Evolutionary conservation across 1,140 invertebrate species (phyloP), one percentile per base, ranked within the genome.

Genomic region (Aphis gossypii): DNA sequence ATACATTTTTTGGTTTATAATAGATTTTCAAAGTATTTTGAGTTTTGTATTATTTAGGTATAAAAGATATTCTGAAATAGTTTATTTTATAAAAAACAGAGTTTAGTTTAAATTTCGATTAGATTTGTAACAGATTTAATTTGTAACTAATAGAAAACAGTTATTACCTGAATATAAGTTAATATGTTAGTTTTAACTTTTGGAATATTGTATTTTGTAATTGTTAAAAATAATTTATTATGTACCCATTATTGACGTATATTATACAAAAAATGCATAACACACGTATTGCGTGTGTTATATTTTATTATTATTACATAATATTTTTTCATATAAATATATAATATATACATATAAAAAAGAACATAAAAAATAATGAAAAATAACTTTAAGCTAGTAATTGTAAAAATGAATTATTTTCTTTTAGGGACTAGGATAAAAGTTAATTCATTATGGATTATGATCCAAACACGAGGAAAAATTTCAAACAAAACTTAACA

Each of bases 401-500:
- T 44, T 76, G 60, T 76, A 76, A 76, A 86, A 86, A 86, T 86
- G 1, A 30, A 86, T 30, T 41, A 41, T 41, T 88, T 35, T 35
- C n/a, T 48, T 48, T 30, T 14, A n/a, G 14, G n/a, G 20, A 51
- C 20, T 9, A 41, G 7, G n/a, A 9, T 44, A 44, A 86, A 44
- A 86, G 9, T 41, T 86, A 25, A 41, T 89, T 54, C n/a, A 23
- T 51, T 89, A 9, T 48, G 30, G 46, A 51, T 88, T 88, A 54
- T 35, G 48, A 23, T 38, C 2, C 20, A 9, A 89, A 89, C 20
- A 46, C 83, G 23, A 9, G 23, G 9, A 41, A 44, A 30, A 6
- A 25, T 86, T 86, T 86, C 83, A 46, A 88, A 35, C 46, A 88
- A 88, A 89, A 54, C n/a, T 23, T 54, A 51, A 54, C 20, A n/a